Evolutionary conservation across 2,888 invertebrate species (phyloP), one percentile per base, ranked within the genome.

Genomic region (Oxystoma pomonae): DNA sequence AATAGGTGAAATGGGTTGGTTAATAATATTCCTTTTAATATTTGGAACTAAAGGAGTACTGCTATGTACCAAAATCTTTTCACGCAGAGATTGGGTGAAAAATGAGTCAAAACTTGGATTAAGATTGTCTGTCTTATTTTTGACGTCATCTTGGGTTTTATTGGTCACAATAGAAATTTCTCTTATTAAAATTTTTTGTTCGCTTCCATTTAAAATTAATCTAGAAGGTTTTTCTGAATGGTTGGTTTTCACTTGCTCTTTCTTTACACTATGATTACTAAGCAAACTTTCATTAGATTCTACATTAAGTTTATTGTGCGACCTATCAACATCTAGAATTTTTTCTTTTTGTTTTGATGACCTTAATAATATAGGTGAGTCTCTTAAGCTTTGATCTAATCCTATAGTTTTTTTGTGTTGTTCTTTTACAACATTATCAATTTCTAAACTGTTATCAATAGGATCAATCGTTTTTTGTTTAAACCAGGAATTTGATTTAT

Each of bases 31-130:
- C 16, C 7, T 21, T 50, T 1, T 55, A 19, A 16, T 64, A 17
- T 16, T 60, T 56, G 60, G 18, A 2, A 52, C 60, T 18, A 65
- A 5, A n/a, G 65, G 65, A 12, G 65, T 65, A 59, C 65, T 65
- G 16, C 65, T 60, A 50, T 65, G 65, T 16, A 65, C 35, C 20
- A 63, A 57, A n/a, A 63, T 63, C 50, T 49, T 21, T 49, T 60
- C 63, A 16, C 55, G 56, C 7, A 60, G 20, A 20, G 63, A 63
- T 35, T 63, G 60, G 18, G 63, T 60, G 53, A 63, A 63, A 5
- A 60, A 19, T n/a, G 57, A 57, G 50, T 57, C 59, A 51, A 61
- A 50, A 3, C 19, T 19, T 12, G 18, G 20, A 17, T 12, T 21
- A 16, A 21, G 2, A n/a, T 9, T 21, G 16, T 9, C 20, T 56